Base-by-base conservation (phyloP, 2,797 vertebrate species). In the Labroides dimidiatus region DNA sequence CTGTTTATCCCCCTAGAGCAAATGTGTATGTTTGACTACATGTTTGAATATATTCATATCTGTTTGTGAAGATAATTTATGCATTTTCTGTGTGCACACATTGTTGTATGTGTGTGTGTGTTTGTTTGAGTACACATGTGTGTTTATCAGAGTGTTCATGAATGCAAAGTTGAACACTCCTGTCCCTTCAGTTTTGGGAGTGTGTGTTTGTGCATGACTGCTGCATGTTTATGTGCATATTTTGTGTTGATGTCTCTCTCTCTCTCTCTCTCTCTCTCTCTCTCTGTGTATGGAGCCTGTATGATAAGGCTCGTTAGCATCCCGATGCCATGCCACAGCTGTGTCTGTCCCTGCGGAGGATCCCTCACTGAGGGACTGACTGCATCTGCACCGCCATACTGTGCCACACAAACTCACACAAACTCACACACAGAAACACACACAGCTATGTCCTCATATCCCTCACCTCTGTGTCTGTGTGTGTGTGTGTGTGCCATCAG, bases 261-360 rank as follows among this genome's bases (percentile, higher is more conserved):
- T 19, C n/a, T n/a, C n/a, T n/a, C n/a, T n/a, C n/a, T n/a, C n/a
- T n/a, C n/a, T n/a, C n/a, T n/a, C n/a, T n/a, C n/a, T n/a, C n/a
- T n/a, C n/a, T n/a, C n/a, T 55, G 56, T 79, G 68, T 75, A 49
- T 63, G 80, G 66, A 15, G 65, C 67, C 59, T 81, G 77, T 85
- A 75, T 72, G 88, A 84, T 92, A 83, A 93, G 90, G 85, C 89
- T 92, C 87, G 90, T 94, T 93, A 94, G 89, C 88, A 84, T 83
- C 87, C 82, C 72, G 80, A 91, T 88, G 87, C 89, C 75, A 69
- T 75, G 87, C 86, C 87, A 91, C 90, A 93, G 89, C 92, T 92
- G 93, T 87, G 85, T 75, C 71, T 72, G 76, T 88, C 88, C 87
- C 84, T 80, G 69, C 23, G 87, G 89, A 92, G 77, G 80, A 77